Evolutionary conservation across 2,113 vertebrate genomes (phyloP), one percentile per base, ranked within the genome.

Genomic region (Desmodus rotundus): DNA sequence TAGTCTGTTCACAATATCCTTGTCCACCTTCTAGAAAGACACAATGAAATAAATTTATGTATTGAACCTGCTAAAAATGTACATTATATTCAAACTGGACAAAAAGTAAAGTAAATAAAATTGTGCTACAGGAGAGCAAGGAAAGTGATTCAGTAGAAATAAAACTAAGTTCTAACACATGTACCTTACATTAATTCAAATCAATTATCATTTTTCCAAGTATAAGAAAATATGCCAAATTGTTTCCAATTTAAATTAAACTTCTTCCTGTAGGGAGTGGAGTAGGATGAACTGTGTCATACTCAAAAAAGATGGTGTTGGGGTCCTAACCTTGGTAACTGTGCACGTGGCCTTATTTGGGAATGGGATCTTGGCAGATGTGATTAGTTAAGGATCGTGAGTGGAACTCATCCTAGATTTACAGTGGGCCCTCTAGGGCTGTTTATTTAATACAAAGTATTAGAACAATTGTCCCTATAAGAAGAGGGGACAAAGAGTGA

Each of bases 1-100:
- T 2, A 99, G 97, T 72, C 99, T 98, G 54, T 98, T 98, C 90
- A 99, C 99, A 56, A 95, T 98, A 47, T 93, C 92, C 93, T 94
- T 97, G 96, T 99, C 98, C 90, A 98, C 98, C 15, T 97, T 96
- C 99, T 99, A 98, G 95, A 81, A 98, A 94, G 50, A 98, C 85
- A 97, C 9, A 94, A 96, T 17, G 10, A 93, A 94, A 90, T 81
- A 77, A 45, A 94, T 91, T 65, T 17, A 61, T 67, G 26, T 56
- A 56, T 12, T 72, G 14, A 50, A 67, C 7, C 74, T 81, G 58
- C 11, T 74, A 81, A 95, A 88, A 86, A 65, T 77, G 9, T 33
- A 86, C 33, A 45, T 84, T 72, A 68, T 19, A 36, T 73, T 87
- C 81, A 96, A 94, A 74, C 1, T 43, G 16, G 41, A 90, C 63